These are phyloP conservation scores for Phrynocephalus forsythii DNA, from an alignment of 2,797 vertebrate species.

Conservation along the genomic window DNA sequence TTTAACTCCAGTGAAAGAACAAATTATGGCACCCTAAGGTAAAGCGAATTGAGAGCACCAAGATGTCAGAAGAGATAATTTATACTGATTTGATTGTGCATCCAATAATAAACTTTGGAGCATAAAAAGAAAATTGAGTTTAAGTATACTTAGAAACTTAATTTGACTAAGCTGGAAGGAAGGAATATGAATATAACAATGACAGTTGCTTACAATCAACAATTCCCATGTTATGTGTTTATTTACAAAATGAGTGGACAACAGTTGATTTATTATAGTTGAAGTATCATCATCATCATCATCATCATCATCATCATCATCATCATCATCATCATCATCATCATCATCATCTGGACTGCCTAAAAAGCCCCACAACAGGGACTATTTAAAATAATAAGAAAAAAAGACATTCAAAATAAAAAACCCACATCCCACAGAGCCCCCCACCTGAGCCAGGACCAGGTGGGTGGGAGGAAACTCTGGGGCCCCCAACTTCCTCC, in stretches of 20 bases:
- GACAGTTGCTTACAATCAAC: not conserved
- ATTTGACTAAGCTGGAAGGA: constrained; percentile 28
- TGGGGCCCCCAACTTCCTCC: too few species aligned
- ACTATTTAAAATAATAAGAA: too few species aligned
- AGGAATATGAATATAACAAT: constrained; percentile 22
- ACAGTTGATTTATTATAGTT: not conserved
- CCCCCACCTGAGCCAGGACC: too few species aligned
- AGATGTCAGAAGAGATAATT: constrained; percentile 47
- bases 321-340: too few species aligned
- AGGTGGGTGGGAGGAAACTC: too few species aligned
- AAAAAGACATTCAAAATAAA: too few species aligned
- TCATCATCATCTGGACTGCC: too few species aligned
- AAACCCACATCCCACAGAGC: too few species aligned
- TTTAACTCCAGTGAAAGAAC: constrained; percentile 58
- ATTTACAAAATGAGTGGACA: not conserved
- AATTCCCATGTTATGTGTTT: not conserved
- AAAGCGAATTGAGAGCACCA: constrained; percentile 49
- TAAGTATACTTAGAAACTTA: constrained; percentile 37
- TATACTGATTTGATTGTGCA: constrained; percentile 57
- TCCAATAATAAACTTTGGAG: constrained; percentile 27
- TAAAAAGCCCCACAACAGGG: too few species aligned
- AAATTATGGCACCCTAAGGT: constrained; percentile 56
- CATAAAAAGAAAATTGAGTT: constrained; percentile 41
- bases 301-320: too few species aligned
- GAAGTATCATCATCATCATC: too few species aligned